A percentile compares a stretch with the other conserved stretches of the same genome.
Evolutionary conservation across 2,113 vertebrate species (phyloP).

Genomic region (Sitta europaea): DNA sequence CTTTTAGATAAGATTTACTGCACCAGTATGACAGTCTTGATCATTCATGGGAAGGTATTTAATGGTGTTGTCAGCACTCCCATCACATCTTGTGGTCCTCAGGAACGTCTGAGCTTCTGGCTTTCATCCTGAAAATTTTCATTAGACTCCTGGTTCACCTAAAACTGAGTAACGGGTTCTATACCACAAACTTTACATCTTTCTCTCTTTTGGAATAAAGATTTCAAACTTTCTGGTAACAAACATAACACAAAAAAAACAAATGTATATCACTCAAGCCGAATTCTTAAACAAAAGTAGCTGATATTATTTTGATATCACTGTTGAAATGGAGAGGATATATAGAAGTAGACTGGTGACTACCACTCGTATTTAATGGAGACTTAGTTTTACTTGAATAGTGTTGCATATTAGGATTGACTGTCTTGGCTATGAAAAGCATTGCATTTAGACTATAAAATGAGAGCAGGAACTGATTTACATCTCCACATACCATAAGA

Average conservation of each 20-base stretch:
- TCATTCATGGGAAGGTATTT: background rate
- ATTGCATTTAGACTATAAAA: slow-evolving; percentile 44
- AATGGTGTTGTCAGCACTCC: background rate
- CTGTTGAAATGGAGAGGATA: slow-evolving; percentile 1
- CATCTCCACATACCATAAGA: background rate
- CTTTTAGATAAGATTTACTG: background rate
- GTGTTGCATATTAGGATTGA: slow-evolving; percentile 59
- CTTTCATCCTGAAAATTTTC: slow-evolving; percentile 7
- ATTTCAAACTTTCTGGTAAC: background rate
- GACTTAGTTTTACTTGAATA: slow-evolving; percentile 57
- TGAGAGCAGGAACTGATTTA: slow-evolving; percentile 31
- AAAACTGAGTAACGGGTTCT: background rate
- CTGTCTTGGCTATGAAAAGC: slow-evolving; percentile 54
- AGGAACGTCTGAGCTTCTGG: background rate
- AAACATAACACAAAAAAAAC: background rate
- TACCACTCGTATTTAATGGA: slow-evolving; percentile 40
- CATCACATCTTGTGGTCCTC: background rate
- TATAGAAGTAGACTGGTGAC: slow-evolving; percentile 1
- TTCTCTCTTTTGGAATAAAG: slow-evolving; percentile 4
- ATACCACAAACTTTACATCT: background rate
- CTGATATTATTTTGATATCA: slow-evolving; percentile 25
- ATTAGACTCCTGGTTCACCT: background rate
- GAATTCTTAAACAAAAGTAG: slow-evolving; percentile 22
- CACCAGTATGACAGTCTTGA: background rate
- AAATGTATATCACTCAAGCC: slow-evolving; percentile 12